Base-by-base conservation (phyloP, 2,888 invertebrate species). In the Pantelozetes paolii region DNA sequence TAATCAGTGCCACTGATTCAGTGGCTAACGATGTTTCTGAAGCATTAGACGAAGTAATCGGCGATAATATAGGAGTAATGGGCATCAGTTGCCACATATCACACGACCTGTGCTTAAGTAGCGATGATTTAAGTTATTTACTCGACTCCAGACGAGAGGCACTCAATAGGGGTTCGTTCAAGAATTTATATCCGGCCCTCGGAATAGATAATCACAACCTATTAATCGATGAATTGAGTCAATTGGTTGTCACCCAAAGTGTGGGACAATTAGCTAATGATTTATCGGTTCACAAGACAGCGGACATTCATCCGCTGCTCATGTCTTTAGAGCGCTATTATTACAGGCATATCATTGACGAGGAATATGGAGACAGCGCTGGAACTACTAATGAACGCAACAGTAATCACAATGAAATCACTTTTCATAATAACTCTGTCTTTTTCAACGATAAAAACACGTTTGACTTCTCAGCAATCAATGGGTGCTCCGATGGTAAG, bases 31-130 rank as follows among this genome's bases (percentile, higher is more conserved):
- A 79, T 69, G 78, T 81, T 40, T 78, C 79, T 54, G 76, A 78
- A 64, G 79, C 78, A 6, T 42, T 80, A 20, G 75, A 77, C 30
- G 75, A 74, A 64, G 32, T 71, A 13, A 45, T 67, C 1, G 75
- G 73, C 28, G 71, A 75, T 30, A 71, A 71, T 57, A 23, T 75
- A 2, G 75, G 75, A 8, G 28, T 75, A 32, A 62, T 75, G 81
- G 80, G 78, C 20, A 72, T 80, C 2, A 79, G 80, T 64, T 82
- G 82, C 75, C 79, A 78, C 70, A 77, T 79, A 18, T 79, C 79
- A 18, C 79, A 81, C 72, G 79, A 79, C 23, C 72, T 82, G 67
- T 82, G 82, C 76, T 78, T 82, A 64, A 79, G 80, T 36, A 76
- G 79, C 18, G 77, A 79, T 6, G 82, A 82, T 75, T 77, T 82